Evolutionary conservation across 1,140 invertebrate genomes (phyloP).

Genomic region (Odontomachus brunneus): DNA sequence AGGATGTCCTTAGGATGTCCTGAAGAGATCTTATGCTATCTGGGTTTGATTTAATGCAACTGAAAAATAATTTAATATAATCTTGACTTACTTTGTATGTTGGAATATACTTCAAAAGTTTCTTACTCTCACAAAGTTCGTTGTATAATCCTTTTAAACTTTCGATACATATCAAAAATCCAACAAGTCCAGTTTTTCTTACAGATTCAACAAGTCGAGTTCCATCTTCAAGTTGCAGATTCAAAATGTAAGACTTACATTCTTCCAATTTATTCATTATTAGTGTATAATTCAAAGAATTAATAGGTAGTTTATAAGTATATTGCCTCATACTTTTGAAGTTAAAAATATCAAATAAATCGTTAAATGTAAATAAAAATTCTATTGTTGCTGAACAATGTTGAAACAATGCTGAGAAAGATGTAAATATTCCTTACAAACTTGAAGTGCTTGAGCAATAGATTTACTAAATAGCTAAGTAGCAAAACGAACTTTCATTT

Average conservation of each 20-base stretch:
- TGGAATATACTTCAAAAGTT: background rate
- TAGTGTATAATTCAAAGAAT: conserved; percentile 10
- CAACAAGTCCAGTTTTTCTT: no score
- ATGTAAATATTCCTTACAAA: conserved; percentile 6
- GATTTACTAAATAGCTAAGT: conserved; percentile 15
- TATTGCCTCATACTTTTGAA: background rate
- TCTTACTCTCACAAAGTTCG: background rate
- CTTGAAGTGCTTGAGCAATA: conserved; percentile 2
- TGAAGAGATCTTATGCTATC: no score
- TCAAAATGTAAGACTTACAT: conserved; percentile 18
- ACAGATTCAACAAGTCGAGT: conserved; percentile 10
- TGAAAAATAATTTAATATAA: conserved; percentile 8
- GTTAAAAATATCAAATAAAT: no score
- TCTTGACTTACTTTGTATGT: conserved; percentile 12
- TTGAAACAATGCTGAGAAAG: conserved; percentile 12
- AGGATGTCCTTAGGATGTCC: no score
- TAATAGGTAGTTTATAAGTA: conserved; percentile 1
- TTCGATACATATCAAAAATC: conserved; percentile 8
- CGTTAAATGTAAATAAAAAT: background rate
- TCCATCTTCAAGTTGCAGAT: background rate
- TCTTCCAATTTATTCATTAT: conserved; percentile 24
- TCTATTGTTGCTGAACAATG: conserved; percentile 12
- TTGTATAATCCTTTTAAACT: conserved; percentile 12
- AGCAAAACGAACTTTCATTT: conserved; percentile 13
- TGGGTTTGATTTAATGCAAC: conserved; percentile 12